These are phyloP conservation scores for Exephanes ischioxanthus DNA, from an alignment of 2,888 invertebrate species.

Conservation along the genomic window DNA sequence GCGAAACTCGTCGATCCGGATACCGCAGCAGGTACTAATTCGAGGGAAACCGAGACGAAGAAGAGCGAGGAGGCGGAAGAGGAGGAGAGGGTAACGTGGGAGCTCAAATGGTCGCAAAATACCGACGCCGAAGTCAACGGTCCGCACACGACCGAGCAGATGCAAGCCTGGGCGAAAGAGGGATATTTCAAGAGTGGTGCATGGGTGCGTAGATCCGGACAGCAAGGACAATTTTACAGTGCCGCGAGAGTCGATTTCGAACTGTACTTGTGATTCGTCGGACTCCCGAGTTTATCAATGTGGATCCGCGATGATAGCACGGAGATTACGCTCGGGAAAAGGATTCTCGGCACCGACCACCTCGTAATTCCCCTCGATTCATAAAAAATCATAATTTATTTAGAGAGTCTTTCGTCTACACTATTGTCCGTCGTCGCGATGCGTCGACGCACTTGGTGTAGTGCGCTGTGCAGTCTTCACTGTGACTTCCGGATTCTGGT, in stretches of 20 bases:
- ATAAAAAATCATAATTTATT: slow-evolving; percentile 42
- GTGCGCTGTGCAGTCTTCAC: slow-evolving; percentile 45
- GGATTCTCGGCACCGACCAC: neutral
- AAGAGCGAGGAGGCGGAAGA: slow-evolving; percentile 75
- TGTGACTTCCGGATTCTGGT: slow-evolving; percentile 20
- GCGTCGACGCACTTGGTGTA: slow-evolving; percentile 49
- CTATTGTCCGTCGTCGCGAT: slow-evolving; percentile 1
- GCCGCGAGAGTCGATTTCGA: slow-evolving; percentile 97
- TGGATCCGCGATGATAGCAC: slow-evolving; percentile 12
- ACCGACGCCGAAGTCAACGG: slow-evolving; percentile 92
- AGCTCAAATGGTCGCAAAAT: slow-evolving; percentile 94
- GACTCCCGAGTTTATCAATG: slow-evolving; percentile 1
- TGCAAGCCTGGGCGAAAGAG: slow-evolving; percentile 95
- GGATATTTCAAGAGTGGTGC: slow-evolving; percentile 95
- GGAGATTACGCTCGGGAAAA: slow-evolving; percentile 12
- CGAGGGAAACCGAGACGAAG: slow-evolving; percentile 70
- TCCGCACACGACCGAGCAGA: slow-evolving; percentile 93
- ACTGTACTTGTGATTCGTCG: slow-evolving; percentile 89
- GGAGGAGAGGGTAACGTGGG: slow-evolving; percentile 90
- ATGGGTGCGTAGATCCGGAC: slow-evolving; percentile 93
- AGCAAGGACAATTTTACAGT: slow-evolving; percentile 92
- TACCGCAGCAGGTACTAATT: slow-evolving; percentile 67
- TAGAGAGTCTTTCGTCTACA: slow-evolving; percentile 27
- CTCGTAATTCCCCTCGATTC: neutral
- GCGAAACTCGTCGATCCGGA: slow-evolving; percentile 83